Base-by-base conservation (phyloP, 2,888 invertebrate genomes). In the Melanargia galathea region DNA sequence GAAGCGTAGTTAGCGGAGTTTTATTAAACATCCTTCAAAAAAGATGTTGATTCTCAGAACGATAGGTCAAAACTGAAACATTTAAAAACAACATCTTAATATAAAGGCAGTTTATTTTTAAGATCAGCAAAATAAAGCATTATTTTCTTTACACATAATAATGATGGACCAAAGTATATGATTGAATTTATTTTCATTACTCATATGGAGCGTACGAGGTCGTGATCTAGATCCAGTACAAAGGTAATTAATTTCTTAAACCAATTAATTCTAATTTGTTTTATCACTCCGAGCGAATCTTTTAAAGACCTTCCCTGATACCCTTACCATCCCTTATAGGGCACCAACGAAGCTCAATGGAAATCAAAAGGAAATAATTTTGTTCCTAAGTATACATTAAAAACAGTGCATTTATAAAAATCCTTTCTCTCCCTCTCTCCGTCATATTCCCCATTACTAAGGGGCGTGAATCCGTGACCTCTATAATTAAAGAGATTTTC, bases 1-100 rank as follows among this genome's bases (percentile, higher is more conserved):
- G 56, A 52, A 26, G 52, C 61, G 56, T 46, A 64, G 56, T 18
- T 46, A 30, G 35, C 16, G 40, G n/a, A 60, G 38, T 40, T 57
- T 22, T 24, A 22, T 46, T 20, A 5, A 48, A n/a, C n/a, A 24
- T n/a, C 24, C 48, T 24, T 24, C 24, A 24, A n/a, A 43, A 45
- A 20, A 45, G 22, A 20, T 10, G 18, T 38, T 38, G 5, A n/a
- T 38, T 38, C 11, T 38, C 38, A n/a, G 2, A n/a, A n/a, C 38
- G 38, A 38, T 5, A 38, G n/a, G n/a, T n/a, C 38, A n/a, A 38
- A 38, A n/a, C 26, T 26, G 26, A 26, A 26, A 2, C 24, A n/a
- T n/a, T n/a, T n/a, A n/a, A n/a, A n/a, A n/a, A n/a, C 24, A 26
- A 26, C 2, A 26, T 26, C 24, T 26, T 2, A 26, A 26, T 26